phyloP scores from a whole-genome alignment of 2,797 vertebrate genomes.

The Bradypus variegatus region DNA sequence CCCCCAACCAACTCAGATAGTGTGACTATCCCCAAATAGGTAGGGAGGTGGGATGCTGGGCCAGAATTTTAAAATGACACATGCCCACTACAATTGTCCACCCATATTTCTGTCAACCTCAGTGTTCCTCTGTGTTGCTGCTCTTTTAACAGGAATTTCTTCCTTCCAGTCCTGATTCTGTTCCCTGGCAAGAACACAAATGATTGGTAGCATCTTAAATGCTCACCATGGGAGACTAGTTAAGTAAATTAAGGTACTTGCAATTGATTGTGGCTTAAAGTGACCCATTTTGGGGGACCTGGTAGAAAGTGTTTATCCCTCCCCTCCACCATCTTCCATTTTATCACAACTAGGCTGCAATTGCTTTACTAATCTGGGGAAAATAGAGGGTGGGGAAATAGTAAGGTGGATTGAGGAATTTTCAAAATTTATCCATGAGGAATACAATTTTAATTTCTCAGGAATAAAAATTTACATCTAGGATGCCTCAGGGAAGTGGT shows the following conservation, averaged over 20 bases:
- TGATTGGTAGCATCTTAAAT: background rate
- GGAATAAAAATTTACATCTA: background rate
- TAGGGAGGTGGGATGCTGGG: background rate
- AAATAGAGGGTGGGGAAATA: background rate
- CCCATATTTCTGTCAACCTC: background rate
- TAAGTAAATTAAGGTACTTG: background rate
- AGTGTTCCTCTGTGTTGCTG: background rate
- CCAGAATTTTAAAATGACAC: constrained; percentile 17
- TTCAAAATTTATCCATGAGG: background rate
- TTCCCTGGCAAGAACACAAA: background rate
- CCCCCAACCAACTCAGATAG: background rate
- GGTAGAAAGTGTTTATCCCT: background rate
- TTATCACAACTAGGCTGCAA: background rate
- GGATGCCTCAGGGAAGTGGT: background rate
- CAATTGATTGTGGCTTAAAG: background rate
- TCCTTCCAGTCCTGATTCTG: background rate
- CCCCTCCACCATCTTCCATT: background rate
- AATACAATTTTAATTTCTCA: background rate
- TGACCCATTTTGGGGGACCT: background rate
- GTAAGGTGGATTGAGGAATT: background rate
- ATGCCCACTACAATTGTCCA: background rate
- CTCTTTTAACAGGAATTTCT: background rate
- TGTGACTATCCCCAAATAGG: background rate
- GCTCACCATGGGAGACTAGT: background rate
- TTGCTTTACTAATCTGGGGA: background rate